Conservation (phyloP, 2,888 invertebrate species). For the Andrena haemorrhoa region DNA sequence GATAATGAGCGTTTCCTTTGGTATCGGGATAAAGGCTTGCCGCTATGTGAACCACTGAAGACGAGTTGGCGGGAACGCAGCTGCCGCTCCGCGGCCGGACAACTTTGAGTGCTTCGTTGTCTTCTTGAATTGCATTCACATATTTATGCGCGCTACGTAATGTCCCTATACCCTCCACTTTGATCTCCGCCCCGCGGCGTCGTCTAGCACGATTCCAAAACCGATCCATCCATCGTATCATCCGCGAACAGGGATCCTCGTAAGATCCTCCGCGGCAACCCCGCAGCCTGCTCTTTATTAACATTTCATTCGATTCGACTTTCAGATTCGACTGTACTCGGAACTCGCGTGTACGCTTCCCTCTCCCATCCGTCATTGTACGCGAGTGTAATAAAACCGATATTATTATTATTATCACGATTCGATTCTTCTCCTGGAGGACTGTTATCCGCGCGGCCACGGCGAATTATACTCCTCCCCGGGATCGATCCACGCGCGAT, state of each 20-base stretch:
- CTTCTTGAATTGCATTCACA: conserved; percentile 75
- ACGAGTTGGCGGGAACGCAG: conserved; percentile 74
- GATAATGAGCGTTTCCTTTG: neutral
- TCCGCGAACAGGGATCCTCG: neutral
- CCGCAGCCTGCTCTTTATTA: no score
- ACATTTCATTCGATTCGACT: neutral
- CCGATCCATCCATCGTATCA: conserved; percentile 19
- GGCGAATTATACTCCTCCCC: conserved; percentile 24
- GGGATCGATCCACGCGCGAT: conserved; percentile 7
- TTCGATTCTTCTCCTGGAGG: neutral
- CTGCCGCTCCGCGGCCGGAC: conserved; percentile 71
- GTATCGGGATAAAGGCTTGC: neutral
- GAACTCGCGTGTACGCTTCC: no score
- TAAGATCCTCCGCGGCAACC: neutral
- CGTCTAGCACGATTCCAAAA: conserved; percentile 39
- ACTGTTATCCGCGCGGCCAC: conserved; percentile 1
- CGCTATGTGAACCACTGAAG: conserved; percentile 77
- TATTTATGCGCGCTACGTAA: conserved; percentile 76
- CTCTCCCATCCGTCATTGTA: neutral
- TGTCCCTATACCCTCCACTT: conserved; percentile 46
- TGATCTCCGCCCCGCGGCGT: conserved; percentile 39
- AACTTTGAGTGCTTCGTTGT: conserved; percentile 75
- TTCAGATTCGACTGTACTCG: neutral
- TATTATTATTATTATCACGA: no score
- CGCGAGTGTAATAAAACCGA: no score